These are phyloP conservation scores for Cyclina sinensis DNA, from an alignment of 1,140 invertebrate genomes.

Conservation along the genomic window DNA sequence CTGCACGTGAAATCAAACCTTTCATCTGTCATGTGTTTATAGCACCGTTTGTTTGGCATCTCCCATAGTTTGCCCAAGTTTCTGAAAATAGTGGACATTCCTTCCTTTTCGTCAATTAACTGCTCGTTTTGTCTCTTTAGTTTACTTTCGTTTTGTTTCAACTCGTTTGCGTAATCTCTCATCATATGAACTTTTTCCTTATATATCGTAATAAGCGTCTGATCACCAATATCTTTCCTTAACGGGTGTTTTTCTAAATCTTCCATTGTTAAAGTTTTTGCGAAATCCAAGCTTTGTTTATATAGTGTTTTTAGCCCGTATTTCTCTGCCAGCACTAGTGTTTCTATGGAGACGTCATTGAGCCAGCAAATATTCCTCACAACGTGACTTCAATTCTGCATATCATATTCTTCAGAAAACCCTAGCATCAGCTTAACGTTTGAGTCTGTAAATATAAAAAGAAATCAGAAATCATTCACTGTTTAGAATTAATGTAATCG, in stretches of 20 bases:
- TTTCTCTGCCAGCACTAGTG: constrained; percentile 75
- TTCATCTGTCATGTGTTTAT: constrained; percentile 73
- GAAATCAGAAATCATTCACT: too few species aligned
- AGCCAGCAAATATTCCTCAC: constrained; percentile 80
- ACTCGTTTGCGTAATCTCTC: constrained; percentile 72
- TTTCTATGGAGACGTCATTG: constrained; percentile 72
- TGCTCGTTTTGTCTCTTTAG: constrained; percentile 63
- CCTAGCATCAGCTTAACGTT: constrained; percentile 78
- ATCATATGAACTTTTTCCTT: constrained; percentile 74
- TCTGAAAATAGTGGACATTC: constrained; percentile 69
- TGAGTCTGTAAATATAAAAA: constrained; percentile 72
- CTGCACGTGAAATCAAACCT: constrained; percentile 74
- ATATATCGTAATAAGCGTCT: constrained; percentile 72
- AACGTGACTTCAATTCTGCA: constrained; percentile 78
- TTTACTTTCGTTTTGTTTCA: constrained; percentile 71
- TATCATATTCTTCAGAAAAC: constrained; percentile 82
- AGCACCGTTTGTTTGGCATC: constrained; percentile 76
- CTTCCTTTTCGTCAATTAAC: constrained; percentile 72
- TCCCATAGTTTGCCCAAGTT: constrained; percentile 72
- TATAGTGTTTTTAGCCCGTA: constrained; percentile 72
- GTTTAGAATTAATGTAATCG: too few species aligned
- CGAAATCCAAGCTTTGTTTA: constrained; percentile 74
- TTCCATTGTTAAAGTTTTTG: constrained; percentile 74
- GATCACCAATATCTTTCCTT: constrained; percentile 64
- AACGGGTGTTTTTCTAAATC: constrained; percentile 70